Evolutionary conservation across 2,113 vertebrate genomes (phyloP), one percentile per base, ranked within the genome.

Genomic region (Chlorodrepanis virens): DNA sequence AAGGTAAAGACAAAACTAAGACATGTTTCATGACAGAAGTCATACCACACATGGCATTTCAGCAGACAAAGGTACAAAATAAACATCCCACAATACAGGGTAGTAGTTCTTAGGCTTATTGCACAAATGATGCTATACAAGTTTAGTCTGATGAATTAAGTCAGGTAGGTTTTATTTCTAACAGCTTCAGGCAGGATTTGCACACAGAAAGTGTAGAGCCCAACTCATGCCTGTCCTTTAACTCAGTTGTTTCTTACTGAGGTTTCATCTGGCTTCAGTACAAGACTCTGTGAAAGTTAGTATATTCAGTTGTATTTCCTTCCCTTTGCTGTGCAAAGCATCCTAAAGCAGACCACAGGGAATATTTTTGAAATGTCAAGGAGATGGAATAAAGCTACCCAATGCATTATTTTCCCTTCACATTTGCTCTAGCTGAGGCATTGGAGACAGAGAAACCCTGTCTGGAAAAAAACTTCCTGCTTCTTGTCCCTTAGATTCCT

Each of bases 11-110:
- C 83, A 96, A 96, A 97, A 97, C 78, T 91, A 86, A 95, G 96
- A 92, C 44, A 31, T 95, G 72, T 97, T 97, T 97, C 74, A 52
- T 96, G 94, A 97, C 94, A 96, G 88, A 97, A 98, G 93, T 70
- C 87, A 95, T 93, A 96, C 53, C 65, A 95, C 94, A 80, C 14
- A 42, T 84, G 94, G 90, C 93, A 97, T 93, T 94, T 94, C 83
- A 96, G 84, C 92, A 96, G 91, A 90, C 2, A 21, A 93, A 95
- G 49, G 54, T 67, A 81, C 27, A 83, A 86, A 94, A 95, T 37
- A 93, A 83, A 78, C 63, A 83, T 90, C 31, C 56, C 56, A 68
- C 7, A 4, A 83, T 13, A 63, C 19, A 40, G 47, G 33, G 49
- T 79, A 52, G 61, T 64, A 91, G 44, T 29, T 59, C 21, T 83